These are phyloP conservation scores for Eciton burchellii DNA, from an alignment of 1,140 invertebrate species.

Conservation along the genomic window DNA sequence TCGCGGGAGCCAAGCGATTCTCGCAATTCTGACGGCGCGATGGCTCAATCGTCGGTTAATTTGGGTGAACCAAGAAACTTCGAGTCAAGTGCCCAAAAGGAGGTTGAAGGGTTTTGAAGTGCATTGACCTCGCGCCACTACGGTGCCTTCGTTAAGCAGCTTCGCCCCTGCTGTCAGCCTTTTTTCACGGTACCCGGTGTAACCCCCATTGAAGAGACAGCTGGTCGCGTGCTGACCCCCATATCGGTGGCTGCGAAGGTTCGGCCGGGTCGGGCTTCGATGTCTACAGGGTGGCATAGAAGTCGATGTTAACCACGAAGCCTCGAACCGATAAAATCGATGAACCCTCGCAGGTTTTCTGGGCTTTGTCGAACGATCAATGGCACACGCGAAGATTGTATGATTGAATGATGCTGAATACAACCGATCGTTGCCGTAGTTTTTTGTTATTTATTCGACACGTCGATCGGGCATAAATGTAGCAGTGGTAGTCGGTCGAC, in stretches of 20 bases:
- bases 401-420: background rate
- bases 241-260: slow-evolving; percentile 64
- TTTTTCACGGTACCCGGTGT: slow-evolving; percentile 62
- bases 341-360: background rate
- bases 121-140: slow-evolving; percentile 56
- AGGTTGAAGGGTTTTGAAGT: slow-evolving; percentile 49
- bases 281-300: slow-evolving; percentile 60
- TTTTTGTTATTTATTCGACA: no score
- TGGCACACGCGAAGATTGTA: background rate
- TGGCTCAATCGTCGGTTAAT: background rate
- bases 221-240: slow-evolving; percentile 81
- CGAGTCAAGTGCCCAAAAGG: slow-evolving; percentile 48
- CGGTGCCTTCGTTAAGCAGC: slow-evolving; percentile 62
- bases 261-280: slow-evolving; percentile 31
- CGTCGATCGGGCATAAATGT: no score
- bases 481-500: no score
- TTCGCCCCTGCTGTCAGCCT: slow-evolving; percentile 63
- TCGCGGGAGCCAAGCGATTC: slow-evolving; percentile 2
- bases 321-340: slow-evolving; percentile 9
- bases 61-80: slow-evolving; percentile 33
- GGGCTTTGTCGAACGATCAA: background rate
- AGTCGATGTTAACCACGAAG: slow-evolving; percentile 13
- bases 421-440: background rate
- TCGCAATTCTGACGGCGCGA: background rate
- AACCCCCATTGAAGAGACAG: slow-evolving; percentile 72